Percentiles rank a stretch among this genome's conserved stretches.
These are phyloP conservation scores for Ceratothoa steindachneri DNA, from an alignment of 2,888 invertebrate genomes.

Conservation along the genomic window DNA sequence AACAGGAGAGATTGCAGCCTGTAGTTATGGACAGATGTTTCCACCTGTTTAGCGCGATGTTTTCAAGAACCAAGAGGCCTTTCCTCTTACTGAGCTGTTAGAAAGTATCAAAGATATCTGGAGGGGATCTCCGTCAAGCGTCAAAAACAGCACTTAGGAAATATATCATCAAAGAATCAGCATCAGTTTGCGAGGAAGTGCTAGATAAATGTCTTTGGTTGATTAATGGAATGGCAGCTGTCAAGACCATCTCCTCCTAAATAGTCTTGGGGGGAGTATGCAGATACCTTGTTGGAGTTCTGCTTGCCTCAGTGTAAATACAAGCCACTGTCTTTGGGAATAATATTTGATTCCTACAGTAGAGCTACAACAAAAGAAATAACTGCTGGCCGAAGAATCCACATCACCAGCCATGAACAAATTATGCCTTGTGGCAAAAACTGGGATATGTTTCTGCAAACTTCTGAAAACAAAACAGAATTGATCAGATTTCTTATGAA, in stretches of 20 bases:
- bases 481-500: background rate
- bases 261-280: conserved; percentile 8
- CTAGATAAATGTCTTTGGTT: conserved; percentile 3
- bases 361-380: background rate
- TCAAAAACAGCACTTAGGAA: conserved; percentile 14
- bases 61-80: too few relatives aligned
- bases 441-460: background rate
- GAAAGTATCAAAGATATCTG: too few relatives aligned
- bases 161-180: conserved; percentile 4
- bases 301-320: background rate
- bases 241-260: conserved; percentile 3
- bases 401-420: background rate
- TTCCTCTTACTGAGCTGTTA: too few relatives aligned
- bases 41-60: too few relatives aligned
- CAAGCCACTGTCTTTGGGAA: background rate
- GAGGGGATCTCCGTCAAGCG: conserved; percentile 6
- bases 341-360: background rate
- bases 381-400: background rate
- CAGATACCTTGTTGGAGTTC: background rate
- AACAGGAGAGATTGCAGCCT: too few relatives aligned
- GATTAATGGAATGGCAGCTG: conserved; percentile 14
- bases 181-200: background rate
- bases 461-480: background rate
- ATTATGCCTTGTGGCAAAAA: background rate
- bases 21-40: too few relatives aligned